Evolutionary conservation across 2,113 vertebrate genomes (phyloP).

Genomic region (Calonectris borealis): DNA sequence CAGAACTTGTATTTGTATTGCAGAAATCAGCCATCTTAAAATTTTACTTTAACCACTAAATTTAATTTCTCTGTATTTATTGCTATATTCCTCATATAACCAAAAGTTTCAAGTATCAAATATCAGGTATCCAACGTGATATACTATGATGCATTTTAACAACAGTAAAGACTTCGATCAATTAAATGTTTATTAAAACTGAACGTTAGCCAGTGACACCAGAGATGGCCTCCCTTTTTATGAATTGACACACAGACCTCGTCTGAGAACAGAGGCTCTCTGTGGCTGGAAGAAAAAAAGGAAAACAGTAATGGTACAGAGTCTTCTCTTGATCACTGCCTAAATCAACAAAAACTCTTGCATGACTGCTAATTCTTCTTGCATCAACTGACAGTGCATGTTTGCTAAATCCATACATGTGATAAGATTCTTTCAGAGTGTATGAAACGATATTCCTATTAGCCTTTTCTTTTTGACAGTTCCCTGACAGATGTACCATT

Average conservation of each 20-base stretch:
- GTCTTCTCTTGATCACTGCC: constrained; percentile 21
- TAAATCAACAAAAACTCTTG: constrained; percentile 32
- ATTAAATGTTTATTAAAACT: constrained; percentile 25
- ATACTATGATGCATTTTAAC: background rate
- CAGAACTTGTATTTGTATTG: background rate
- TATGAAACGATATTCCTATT: constrained; percentile 14
- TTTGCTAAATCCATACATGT: background rate
- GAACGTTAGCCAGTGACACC: background rate
- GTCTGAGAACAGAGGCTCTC: constrained; percentile 15
- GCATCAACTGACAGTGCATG: background rate
- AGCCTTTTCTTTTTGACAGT: constrained; percentile 34
- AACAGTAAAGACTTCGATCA: background rate
- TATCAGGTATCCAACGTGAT: background rate
- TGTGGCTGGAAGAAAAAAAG: background rate
- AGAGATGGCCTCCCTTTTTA: constrained; percentile 24
- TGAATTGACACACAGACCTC: background rate
- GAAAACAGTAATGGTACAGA: constrained; percentile 21
- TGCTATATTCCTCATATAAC: background rate
- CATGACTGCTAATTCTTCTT: constrained; percentile 39
- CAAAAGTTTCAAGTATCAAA: background rate
- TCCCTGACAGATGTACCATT: constrained; percentile 10
- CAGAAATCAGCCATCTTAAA: background rate
- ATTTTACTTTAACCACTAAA: background rate
- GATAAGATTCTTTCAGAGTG: constrained; percentile 5
- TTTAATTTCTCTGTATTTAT: background rate